phyloP scores from a whole-genome alignment of 2,888 invertebrate species.

The Pristionchus exspectatus region DNA sequence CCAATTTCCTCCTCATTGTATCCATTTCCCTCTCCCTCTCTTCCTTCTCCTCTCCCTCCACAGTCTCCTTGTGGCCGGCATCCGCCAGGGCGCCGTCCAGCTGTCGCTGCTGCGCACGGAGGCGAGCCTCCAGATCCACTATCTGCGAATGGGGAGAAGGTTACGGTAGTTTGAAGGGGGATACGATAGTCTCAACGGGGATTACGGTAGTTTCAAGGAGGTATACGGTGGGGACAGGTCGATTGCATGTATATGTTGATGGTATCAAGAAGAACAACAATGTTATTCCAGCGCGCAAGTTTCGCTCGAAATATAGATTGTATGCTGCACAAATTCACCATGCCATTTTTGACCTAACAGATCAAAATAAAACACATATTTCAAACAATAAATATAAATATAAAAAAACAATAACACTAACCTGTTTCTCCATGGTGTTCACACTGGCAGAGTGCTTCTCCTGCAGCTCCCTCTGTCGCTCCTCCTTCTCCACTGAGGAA shows the following conservation, averaged over 20 bases:
- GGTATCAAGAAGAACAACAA: no score
- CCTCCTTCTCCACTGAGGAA: slow-evolving; percentile 15
- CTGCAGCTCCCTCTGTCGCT: slow-evolving; percentile 6
- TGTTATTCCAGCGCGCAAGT: no score
- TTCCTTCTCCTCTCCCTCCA: slow-evolving; percentile 81
- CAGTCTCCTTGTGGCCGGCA: slow-evolving; percentile 59
- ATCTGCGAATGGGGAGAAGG: slow-evolving; percentile 47
- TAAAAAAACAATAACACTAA: background rate
- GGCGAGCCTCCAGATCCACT: slow-evolving; percentile 68
- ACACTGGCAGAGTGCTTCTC: background rate
- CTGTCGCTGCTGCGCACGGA: slow-evolving; percentile 78
- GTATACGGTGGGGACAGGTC: background rate
- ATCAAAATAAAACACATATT: background rate
- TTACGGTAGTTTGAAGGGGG: background rate
- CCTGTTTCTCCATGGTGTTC: slow-evolving; percentile 18
- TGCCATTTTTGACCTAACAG: background rate
- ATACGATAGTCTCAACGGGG: no score
- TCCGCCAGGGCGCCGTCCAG: slow-evolving; percentile 64
- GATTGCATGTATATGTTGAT: no score
- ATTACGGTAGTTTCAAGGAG: background rate
- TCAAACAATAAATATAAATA: background rate
- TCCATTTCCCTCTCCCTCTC: slow-evolving; percentile 82
- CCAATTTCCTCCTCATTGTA: slow-evolving; percentile 78
- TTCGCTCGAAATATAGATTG: no score
- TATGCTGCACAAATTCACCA: no score